Conservation (phyloP, 1,140 invertebrate genomes). For the Drosophila paulistorum region DNA sequence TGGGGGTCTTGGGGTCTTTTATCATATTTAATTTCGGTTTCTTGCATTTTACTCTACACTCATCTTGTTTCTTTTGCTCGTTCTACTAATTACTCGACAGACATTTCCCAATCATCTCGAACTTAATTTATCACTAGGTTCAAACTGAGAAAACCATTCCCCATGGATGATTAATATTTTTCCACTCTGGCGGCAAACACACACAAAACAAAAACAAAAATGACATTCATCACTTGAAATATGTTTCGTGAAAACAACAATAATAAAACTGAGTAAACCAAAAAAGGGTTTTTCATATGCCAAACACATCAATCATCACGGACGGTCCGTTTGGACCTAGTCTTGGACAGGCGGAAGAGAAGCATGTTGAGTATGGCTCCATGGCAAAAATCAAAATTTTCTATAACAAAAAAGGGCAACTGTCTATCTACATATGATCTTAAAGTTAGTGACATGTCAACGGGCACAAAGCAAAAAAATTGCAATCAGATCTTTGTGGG, state of each 20-base stretch:
- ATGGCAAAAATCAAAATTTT: constrained; percentile 55
- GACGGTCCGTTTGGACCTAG: constrained; percentile 13
- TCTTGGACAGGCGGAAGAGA: constrained; percentile 21
- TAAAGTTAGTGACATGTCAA: constrained; percentile 78
- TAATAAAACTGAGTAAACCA: constrained; percentile 4
- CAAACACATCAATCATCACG: constrained; percentile 70
- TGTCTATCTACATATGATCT: constrained; percentile 18
- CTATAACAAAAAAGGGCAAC: constrained; percentile 59
- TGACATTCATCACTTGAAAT: constrained; percentile 65
- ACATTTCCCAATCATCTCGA: constrained; percentile 58
- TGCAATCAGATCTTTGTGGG: constrained; percentile 19
- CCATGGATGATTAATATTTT: constrained; percentile 70
- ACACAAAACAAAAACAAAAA: constrained; percentile 20
- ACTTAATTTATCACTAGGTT: constrained; percentile 69
- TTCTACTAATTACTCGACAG: constrained; percentile 56
- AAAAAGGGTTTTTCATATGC: constrained; percentile 64
- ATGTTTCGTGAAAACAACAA: constrained; percentile 55
- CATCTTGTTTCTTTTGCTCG: constrained; percentile 32
- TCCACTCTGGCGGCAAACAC: constrained; percentile 39
- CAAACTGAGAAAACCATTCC: constrained; percentile 24
- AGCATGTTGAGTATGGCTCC: constrained; percentile 2
- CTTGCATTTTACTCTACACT: constrained; percentile 42
- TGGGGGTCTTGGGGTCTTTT: constrained; percentile 41
- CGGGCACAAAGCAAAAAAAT: constrained; percentile 43
- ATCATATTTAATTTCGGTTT: constrained; percentile 63